Conservation (phyloP, 30 jellyfish, hydroid and myxozoan genomes). For the Phacellophora camtschatica region DNA sequence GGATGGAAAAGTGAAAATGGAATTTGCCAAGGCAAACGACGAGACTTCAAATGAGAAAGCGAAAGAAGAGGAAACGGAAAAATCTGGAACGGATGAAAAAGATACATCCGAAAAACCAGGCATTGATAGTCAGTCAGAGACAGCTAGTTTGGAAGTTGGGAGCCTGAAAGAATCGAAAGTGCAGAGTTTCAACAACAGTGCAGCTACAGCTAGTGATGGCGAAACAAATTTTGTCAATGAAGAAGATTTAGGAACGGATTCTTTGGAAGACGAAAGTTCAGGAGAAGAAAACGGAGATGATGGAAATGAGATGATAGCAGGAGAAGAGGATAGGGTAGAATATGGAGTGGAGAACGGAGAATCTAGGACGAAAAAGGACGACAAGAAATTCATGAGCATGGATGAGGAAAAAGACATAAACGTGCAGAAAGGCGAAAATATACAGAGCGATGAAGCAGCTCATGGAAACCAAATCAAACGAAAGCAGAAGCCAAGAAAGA, state of each 20-base stretch:
- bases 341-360: slow-evolving; percentile 15
- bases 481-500: background rate
- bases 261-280: background rate
- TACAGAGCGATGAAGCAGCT: slow-evolving; percentile 4
- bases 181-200: background rate
- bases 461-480: background rate
- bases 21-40: slow-evolving; percentile 8
- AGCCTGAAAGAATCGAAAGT: slow-evolving; percentile 29
- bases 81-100: background rate
- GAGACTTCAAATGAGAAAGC: slow-evolving; percentile 1
- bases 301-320: background rate
- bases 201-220: background rate
- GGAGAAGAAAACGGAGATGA: background rate
- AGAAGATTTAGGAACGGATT: background rate
- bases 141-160: slow-evolving; percentile 20
- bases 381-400: background rate
- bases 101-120: slow-evolving; percentile 5
- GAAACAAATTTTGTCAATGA: slow-evolving; percentile 5
- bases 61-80: background rate
- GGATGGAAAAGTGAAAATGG: slow-evolving; percentile 37
- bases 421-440: background rate
- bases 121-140: background rate
- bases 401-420: background rate
- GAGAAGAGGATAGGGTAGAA: background rate
- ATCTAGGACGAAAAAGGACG: background rate